Evolutionary conservation across 2,797 vertebrate species (phyloP).

Genomic region (Helostoma temminkii): DNA sequence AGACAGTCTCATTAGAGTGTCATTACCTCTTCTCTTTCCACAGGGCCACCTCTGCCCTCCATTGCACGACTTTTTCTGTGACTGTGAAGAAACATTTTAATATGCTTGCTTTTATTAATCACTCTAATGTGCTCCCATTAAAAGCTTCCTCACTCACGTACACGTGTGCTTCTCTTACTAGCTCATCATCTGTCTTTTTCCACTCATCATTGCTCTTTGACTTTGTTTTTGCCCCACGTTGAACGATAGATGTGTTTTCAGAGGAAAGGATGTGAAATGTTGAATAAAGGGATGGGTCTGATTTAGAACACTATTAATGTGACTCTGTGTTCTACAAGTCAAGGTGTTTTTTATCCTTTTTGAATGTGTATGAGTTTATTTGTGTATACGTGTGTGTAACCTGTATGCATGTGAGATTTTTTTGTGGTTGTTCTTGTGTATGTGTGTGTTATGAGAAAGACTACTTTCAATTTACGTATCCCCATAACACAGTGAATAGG

Average conservation of each 20-base stretch:
- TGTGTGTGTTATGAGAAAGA: constrained; percentile 67
- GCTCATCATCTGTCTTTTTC: constrained; percentile 12
- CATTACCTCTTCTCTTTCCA: constrained; percentile 22
- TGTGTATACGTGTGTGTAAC: constrained; percentile 52
- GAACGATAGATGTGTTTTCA: constrained; percentile 18
- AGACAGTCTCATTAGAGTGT: constrained; percentile 10
- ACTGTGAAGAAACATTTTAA: constrained; percentile 49
- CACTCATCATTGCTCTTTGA: constrained; percentile 30
- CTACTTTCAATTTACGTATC: constrained; percentile 68
- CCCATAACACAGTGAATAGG: constrained; percentile 56
- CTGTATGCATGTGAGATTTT: constrained; percentile 63
- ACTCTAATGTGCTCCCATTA: constrained; percentile 30
- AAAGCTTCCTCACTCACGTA: constrained; percentile 10
- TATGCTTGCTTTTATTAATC: constrained; percentile 63
- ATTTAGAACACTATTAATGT: constrained; percentile 66
- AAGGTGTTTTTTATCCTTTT: constrained; percentile 41
- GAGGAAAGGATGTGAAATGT: constrained; percentile 24
- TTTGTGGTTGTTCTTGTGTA: constrained; percentile 24
- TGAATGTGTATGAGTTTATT: constrained; percentile 61
- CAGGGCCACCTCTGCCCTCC: constrained; percentile 18
- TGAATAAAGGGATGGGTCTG: constrained; percentile 73
- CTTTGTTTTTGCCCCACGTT: constrained; percentile 37
- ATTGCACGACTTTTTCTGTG: constrained; percentile 45
- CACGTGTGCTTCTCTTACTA: neutral
- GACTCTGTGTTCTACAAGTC: constrained; percentile 58